phyloP scores from a whole-genome alignment of 2,888 invertebrate species.

The Desoria tigrina region DNA sequence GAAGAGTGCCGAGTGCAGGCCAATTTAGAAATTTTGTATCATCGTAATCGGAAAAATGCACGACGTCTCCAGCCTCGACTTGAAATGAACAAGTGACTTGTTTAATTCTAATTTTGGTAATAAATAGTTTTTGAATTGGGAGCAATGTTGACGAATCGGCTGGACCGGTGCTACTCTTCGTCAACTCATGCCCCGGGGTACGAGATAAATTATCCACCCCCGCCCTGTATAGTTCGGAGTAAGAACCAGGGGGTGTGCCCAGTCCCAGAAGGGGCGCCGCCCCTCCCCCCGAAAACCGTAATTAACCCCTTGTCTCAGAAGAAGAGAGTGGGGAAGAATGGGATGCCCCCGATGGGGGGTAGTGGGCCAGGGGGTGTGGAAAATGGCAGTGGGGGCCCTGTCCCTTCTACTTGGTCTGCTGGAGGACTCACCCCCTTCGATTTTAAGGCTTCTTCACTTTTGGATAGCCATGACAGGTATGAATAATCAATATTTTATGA shows the following conservation, averaged over 20 bases:
- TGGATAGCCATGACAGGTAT: constrained; percentile 52
- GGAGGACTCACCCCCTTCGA: constrained; percentile 8
- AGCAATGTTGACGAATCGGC: not conserved
- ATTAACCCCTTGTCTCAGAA: not conserved
- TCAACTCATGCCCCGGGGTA: constrained; percentile 12
- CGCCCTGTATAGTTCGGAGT: not conserved
- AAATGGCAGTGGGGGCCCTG: too few relatives aligned
- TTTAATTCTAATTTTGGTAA: too few relatives aligned
- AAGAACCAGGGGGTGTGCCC: not conserved
- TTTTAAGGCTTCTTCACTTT: constrained; percentile 44
- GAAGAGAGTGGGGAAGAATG: not conserved
- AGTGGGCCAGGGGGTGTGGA: not conserved
- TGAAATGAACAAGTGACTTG: too few relatives aligned
- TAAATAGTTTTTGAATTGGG: too few relatives aligned
- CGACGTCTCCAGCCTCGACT: too few relatives aligned
- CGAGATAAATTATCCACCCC: constrained; percentile 6
- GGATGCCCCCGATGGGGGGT: not conserved
- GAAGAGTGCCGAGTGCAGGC: too few relatives aligned
- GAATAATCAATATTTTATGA: not conserved
- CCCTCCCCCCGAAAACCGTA: constrained; percentile 10
- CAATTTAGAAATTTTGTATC: too few relatives aligned
- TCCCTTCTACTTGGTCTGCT: constrained; percentile 14
- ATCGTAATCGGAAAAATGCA: too few relatives aligned
- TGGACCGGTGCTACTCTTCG: constrained; percentile 8
- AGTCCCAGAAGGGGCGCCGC: not conserved